Conservation (phyloP, 2,113 vertebrate species). For the Pleuronectes platessa region DNA sequence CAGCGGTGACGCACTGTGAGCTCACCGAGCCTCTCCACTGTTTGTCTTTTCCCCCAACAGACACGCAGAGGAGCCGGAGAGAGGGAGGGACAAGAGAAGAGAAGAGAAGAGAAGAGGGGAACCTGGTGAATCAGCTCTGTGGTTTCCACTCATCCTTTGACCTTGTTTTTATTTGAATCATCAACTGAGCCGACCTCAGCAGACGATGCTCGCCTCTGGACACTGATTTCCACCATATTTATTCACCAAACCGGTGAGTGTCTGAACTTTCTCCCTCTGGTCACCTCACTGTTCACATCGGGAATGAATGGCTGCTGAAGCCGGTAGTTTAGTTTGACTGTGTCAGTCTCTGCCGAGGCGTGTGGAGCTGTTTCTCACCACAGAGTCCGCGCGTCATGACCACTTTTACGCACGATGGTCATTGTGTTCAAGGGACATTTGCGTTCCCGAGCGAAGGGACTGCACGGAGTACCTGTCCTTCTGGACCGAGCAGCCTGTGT, state of each 20-base stretch:
- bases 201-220: constrained; percentile 49
- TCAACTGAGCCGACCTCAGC: background rate
- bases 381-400: constrained; percentile 33
- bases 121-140: constrained; percentile 67
- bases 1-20: constrained; percentile 75
- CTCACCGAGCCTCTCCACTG: constrained; percentile 61
- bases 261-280: constrained; percentile 12
- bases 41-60: constrained; percentile 45
- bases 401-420: constrained; percentile 58
- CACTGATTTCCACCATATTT: constrained; percentile 58
- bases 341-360: constrained; percentile 7
- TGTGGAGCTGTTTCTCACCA: constrained; percentile 19
- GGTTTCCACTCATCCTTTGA: constrained; percentile 42
- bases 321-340: constrained; percentile 43
- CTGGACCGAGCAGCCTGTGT: background rate
- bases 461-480: background rate
- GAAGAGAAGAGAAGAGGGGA: background rate
- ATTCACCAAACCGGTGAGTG: constrained; percentile 77
- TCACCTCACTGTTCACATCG: constrained; percentile 3
- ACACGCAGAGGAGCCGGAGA: background rate
- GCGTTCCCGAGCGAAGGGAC: background rate
- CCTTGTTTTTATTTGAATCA: constrained; percentile 23
- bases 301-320: constrained; percentile 27
- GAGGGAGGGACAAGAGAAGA: background rate
- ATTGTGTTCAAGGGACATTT: background rate